Base-by-base conservation (phyloP, 2,113 vertebrate species). In the Strix aluco region DNA sequence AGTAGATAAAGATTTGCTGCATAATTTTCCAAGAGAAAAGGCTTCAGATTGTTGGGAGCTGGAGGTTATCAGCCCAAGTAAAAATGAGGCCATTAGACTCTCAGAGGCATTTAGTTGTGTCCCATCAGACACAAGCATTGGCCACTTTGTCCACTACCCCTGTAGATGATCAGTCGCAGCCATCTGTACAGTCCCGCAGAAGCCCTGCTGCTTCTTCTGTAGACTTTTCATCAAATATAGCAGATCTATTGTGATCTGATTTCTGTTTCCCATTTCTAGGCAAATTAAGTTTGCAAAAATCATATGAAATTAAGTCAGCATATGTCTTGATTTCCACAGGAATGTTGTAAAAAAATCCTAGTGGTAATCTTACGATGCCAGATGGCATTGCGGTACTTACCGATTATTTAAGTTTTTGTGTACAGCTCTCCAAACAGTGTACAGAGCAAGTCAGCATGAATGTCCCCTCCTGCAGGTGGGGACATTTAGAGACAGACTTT, bases 201-300 rank as follows among this genome's bases (percentile, higher is more conserved):
- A 94, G 79, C 73, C 40, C 69, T 55, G 38, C 55, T 90, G 3
- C 65, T 92, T 38, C 44, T 86, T 46, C 80, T 67, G 2, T 4
- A 66, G n/a, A 18, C 47, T 70, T 52, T 17, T 27, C 49, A 61
- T 86, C 86, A 44, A 66, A 6, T 3, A 25, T 10, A 87, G 65
- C 69, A 84, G 77, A 81, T 89, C 95, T 51, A 0, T 42, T 79
- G 65, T 89, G 40, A 88, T 69, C 30, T 27, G 66, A 81, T 59
- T 72, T 73, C 69, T 65, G 40, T 34, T 81, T 87, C 61, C 66
- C 46, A 27, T 89, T 81, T 89, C 62, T 85, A 58, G 58, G 70
- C 57, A 94, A 85, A 82, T 10, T 44, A 54, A 72, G 61, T 77
- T 94, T 91, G 49, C 70, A 94, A 82, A 91, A 89, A 55, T 80